Evolutionary conservation across 1,140 invertebrate species (phyloP), one percentile per base, ranked within the genome.

Genomic region (Drosophila micromelanica): DNA sequence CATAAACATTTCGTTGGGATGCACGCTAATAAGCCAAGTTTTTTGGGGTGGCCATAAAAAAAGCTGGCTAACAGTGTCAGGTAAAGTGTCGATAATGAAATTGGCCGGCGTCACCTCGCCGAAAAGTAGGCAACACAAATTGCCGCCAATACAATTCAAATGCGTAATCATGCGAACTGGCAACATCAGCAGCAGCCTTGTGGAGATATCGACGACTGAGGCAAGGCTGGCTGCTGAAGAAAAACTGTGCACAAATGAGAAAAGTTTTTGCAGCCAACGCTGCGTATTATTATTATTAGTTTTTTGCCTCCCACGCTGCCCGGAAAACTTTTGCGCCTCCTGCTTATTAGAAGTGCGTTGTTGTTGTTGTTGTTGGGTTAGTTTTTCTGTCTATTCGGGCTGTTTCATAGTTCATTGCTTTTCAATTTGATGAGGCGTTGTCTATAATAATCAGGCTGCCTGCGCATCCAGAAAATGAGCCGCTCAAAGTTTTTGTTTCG

Each of bases 341-440:
- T 60, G 64, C 60, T 60, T 75, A 61, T 69, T 80, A 76, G 45
- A 13, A 70, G 32, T 35, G n/a, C 46, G 49, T 51, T 38, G 37
- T 56, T 56, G 54, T 38, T 81, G 49, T 51, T 38, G 37, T 56
- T 56, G 54, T 38, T 81, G 45, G 54, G 55, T 62, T 72, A 70
- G 65, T 67, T 71, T 60, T 5, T 17, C 38, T 43, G 45, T 62
- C 45, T 49, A 63, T 76, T 45, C 70, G 56, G 27, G 77, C 68
- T 80, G 64, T 91, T 90, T 90, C 82, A 90, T 91, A 91, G 80
- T 90, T 91, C 90, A 91, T 91, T 91, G 90, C 80, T 91, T 91
- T 91, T 91, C 90, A 91, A 91, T 91, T 91, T 91, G 90, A 91
- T 91, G 78, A 85, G 87, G 73, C 85, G 73, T 74, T 91, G 86